Evolutionary conservation across 2,797 vertebrate species (phyloP), one percentile per base, ranked within the genome.

Genomic region (Cetoscarus ocellatus): DNA sequence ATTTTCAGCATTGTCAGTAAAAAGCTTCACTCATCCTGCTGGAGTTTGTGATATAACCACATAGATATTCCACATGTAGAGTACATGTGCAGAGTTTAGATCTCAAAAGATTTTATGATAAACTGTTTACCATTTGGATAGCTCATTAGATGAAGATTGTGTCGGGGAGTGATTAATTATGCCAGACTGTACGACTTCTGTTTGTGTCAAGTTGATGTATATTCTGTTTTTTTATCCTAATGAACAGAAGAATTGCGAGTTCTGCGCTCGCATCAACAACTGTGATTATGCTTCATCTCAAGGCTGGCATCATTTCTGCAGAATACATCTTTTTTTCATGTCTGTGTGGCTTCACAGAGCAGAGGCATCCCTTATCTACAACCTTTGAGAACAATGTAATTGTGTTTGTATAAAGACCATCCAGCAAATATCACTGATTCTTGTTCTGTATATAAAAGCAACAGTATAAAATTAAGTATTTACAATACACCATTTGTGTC

Each of bases 171-270:
- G 92, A 94, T 92, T 95, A 88, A 94, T 94, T 93, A 93, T 86
- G 83, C 85, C 86, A 85, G 84, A 91, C 88, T 77, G 82, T 78
- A 87, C 86, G 71, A 90, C 93, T 89, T 94, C 91, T 94, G 92
- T 91, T 93, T 91, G 89, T 93, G 93, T 94, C 92, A 93, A 88
- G 77, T 89, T 93, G 93, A 93, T 94, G 86, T 90, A 94, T 93
- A 91, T 83, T 88, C 84, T 82, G 79, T 88, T 91, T 88, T 92
- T 91, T 90, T 82, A 85, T 84, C 75, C 81, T 88, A 94, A 93
- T 93, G 87, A 94, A 93, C 86, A 88, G 81, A 87, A 85, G 83
- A 90, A 88, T 82, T 65, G 69, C 77, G 81, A 82, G 60, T 79
- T 67, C 75, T 79, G 73, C 77, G 65, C 77, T 82, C 54, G 44